Percentiles rank a stretch among this genome's conserved stretches.
Evolutionary conservation across 2,797 vertebrate genomes (phyloP).

Genomic region (Salmo trutta): DNA sequence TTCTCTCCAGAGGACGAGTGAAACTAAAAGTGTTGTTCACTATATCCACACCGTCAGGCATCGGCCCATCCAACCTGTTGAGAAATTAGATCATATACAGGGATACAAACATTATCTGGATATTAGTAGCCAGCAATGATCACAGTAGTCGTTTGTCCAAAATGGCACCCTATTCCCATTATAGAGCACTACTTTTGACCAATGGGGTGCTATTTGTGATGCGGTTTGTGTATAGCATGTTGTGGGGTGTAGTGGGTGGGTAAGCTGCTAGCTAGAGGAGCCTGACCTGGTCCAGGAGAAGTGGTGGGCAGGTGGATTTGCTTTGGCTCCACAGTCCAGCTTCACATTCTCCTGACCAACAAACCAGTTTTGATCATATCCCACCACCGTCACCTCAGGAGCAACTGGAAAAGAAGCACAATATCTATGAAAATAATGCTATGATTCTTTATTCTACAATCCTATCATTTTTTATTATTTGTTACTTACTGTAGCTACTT

Average conservation of each 20-base stretch:
- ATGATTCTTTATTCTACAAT: background rate
- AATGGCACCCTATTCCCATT: background rate
- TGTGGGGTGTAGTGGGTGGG: background rate
- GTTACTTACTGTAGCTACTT: background rate
- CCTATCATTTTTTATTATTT: background rate
- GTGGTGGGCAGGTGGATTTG: conserved; percentile 87
- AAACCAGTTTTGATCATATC: conserved; percentile 87
- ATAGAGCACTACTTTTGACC: background rate
- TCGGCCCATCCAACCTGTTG: conserved; percentile 84
- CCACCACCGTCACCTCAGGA: conserved; percentile 85
- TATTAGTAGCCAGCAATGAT: background rate
- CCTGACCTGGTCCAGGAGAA: conserved; percentile 88
- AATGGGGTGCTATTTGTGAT: background rate
- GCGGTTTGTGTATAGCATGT: background rate
- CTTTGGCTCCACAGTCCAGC: conserved; percentile 89
- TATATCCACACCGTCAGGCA: conserved; percentile 86
- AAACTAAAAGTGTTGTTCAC: conserved; percentile 88
- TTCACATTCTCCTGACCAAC: conserved; percentile 88
- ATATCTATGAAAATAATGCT: no score
- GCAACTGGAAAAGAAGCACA: conserved; percentile 77
- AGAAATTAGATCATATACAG: conserved; percentile 11
- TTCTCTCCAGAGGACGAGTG: conserved; percentile 84
- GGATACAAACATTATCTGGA: background rate
- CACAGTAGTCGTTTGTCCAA: background rate
- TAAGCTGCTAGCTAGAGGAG: background rate